Evolutionary conservation across 2,113 vertebrate genomes (phyloP).

Genomic region (Arvicanthis niloticus): DNA sequence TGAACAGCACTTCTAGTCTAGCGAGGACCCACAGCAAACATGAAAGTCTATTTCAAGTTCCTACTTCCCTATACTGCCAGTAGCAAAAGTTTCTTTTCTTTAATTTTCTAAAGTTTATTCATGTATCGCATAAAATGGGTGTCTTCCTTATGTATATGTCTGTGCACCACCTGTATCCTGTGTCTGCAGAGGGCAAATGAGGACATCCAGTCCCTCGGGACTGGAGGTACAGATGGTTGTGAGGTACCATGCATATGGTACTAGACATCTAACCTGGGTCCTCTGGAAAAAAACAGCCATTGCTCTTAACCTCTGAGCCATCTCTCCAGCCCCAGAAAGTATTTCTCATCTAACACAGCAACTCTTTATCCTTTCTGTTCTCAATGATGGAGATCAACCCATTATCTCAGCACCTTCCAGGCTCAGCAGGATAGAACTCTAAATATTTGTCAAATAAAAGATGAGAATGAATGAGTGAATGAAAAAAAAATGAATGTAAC

Average conservation of each 20-base stretch:
- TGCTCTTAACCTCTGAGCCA: background rate
- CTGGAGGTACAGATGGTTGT: background rate
- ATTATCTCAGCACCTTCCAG: background rate
- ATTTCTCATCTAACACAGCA: slow-evolving; percentile 17
- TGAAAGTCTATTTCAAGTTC: background rate
- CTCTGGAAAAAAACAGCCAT: background rate
- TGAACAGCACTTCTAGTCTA: slow-evolving; percentile 6
- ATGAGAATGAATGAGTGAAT: background rate
- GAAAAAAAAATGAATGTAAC: background rate
- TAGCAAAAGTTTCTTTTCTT: background rate
- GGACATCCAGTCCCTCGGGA: background rate
- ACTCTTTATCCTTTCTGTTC: slow-evolving; percentile 41
- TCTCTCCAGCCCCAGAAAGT: background rate
- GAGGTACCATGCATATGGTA: background rate
- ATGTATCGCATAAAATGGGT: background rate
- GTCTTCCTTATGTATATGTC: background rate
- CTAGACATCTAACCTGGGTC: background rate
- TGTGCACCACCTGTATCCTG: background rate
- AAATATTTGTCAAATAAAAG: slow-evolving; percentile 63
- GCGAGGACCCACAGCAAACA: background rate
- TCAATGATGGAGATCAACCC: background rate
- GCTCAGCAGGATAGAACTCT: slow-evolving; percentile 28
- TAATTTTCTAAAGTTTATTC: background rate
- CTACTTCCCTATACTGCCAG: background rate
- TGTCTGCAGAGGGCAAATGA: background rate